Evolutionary conservation across 1,140 invertebrate species (phyloP).

Genomic region (Drosophila ogumai): DNA sequence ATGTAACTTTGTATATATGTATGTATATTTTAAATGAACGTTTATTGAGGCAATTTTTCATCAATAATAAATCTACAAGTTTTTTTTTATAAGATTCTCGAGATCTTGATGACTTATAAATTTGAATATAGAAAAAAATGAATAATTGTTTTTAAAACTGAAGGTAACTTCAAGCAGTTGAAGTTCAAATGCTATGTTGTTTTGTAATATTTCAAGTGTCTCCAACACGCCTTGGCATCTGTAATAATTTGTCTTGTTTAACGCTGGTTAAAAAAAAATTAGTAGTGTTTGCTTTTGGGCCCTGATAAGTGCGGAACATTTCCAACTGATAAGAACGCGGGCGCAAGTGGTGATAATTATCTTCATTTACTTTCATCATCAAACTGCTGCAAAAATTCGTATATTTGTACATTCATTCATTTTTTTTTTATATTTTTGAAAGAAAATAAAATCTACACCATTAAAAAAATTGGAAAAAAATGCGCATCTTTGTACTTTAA

Average conservation of each 20-base stretch:
- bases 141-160: background rate
- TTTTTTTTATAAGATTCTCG: background rate
- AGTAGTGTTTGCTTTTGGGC: slow-evolving; percentile 26
- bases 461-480: too few species aligned
- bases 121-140: too few species aligned
- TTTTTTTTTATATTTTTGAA: too few species aligned
- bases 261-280: slow-evolving; percentile 51
- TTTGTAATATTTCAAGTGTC: background rate
- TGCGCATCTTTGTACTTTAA: too few species aligned
- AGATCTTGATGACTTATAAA: background rate
- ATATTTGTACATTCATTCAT: background rate
- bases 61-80: background rate
- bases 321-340: slow-evolving; percentile 46
- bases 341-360: slow-evolving; percentile 1
- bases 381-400: background rate
- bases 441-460: too few species aligned
- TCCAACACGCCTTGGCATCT: slow-evolving; percentile 10
- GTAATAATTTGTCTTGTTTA: slow-evolving; percentile 64
- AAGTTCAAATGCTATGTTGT: background rate
- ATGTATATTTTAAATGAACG: background rate
- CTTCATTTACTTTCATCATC: slow-evolving; percentile 13
- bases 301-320: slow-evolving; percentile 35
- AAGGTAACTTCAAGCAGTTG: background rate
- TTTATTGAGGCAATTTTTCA: background rate
- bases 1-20: background rate